These are phyloP conservation scores for Biston stratarius DNA, from an alignment of 2,888 invertebrate genomes.

Conservation along the genomic window DNA sequence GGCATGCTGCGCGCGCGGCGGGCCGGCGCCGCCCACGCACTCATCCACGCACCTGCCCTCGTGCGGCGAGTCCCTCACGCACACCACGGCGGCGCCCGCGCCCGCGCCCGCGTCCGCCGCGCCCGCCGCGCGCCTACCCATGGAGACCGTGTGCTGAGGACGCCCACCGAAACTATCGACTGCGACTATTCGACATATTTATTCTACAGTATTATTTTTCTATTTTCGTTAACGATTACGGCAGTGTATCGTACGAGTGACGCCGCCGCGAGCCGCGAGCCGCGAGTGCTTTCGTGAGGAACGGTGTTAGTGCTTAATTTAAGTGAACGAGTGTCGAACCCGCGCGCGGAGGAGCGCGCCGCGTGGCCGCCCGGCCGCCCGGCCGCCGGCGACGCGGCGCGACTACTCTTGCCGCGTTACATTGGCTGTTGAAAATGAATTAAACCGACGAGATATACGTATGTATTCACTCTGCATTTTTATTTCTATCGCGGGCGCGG, in stretches of 20 bases:
- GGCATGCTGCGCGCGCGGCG: slow-evolving; percentile 86
- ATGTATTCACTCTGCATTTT: slow-evolving; percentile 36
- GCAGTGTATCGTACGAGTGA: slow-evolving; percentile 50
- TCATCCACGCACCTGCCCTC: slow-evolving; percentile 94
- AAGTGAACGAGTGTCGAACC: not conserved
- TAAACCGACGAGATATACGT: slow-evolving; percentile 43
- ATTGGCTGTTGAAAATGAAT: slow-evolving; percentile 74
- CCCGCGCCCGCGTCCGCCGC: slow-evolving; percentile 87
- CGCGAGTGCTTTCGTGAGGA: not conserved
- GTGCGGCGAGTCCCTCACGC: slow-evolving; percentile 91
- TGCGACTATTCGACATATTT: slow-evolving; percentile 60
- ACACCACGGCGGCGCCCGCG: slow-evolving; percentile 91
- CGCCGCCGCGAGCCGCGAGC: slow-evolving; percentile 21
- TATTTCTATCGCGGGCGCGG: slow-evolving; percentile 24
- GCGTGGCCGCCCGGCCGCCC: slow-evolving; percentile 24
- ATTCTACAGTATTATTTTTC: slow-evolving; percentile 81
- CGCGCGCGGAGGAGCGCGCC: slow-evolving; percentile 10
- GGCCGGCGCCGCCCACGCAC: slow-evolving; percentile 81
- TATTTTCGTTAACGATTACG: slow-evolving; percentile 69
- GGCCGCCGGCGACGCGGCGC: slow-evolving; percentile 47
- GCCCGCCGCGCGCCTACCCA: slow-evolving; percentile 80
- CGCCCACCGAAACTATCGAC: slow-evolving; percentile 16
- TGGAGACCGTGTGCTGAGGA: slow-evolving; percentile 88
- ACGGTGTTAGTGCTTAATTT: not conserved
- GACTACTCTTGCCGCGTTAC: slow-evolving; percentile 67